Percentiles rank a stretch among this genome's conserved stretches.
phyloP scores from a whole-genome alignment of 1,140 invertebrate species.

The Orchesella cincta region DNA sequence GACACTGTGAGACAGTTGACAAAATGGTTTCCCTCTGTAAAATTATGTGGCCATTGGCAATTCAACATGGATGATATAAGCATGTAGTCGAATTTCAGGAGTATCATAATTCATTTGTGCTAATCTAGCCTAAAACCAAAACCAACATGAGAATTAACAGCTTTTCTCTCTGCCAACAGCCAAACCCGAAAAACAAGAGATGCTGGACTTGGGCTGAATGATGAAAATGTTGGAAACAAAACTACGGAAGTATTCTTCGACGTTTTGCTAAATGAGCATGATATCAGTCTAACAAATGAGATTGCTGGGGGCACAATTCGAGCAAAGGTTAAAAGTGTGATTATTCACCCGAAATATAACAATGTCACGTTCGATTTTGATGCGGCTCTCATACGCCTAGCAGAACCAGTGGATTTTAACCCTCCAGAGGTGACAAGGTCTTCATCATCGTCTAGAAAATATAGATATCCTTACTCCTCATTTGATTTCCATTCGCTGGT shows the following conservation, averaged over 20 bases:
- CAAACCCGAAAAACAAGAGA: background rate
- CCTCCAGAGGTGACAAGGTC: background rate
- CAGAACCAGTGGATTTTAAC: conserved; percentile 33
- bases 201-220: background rate
- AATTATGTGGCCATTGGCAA: no score
- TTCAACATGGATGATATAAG: no score
- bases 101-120: no score
- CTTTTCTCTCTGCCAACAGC: background rate
- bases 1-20: no score
- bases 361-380: conserved; percentile 45
- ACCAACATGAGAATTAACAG: no score
- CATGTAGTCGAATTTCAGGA: no score
- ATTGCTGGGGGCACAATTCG: conserved; percentile 33
- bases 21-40: no score
- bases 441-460: background rate
- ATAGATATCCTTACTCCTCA: background rate
- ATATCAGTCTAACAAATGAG: conserved; percentile 35
- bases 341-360: conserved; percentile 49
- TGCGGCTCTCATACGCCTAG: conserved; percentile 43
- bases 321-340: conserved; percentile 29
- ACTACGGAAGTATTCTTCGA: conserved; percentile 34
- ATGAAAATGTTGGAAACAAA: background rate
- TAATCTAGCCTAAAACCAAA: no score
- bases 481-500: conserved; percentile 16
- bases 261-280: conserved; percentile 47